Percentiles rank a stretch among this genome's conserved stretches.
These are phyloP conservation scores for Melanotaenia duboulayi DNA, from an alignment of 2,113 vertebrate species.

Conservation along the genomic window DNA sequence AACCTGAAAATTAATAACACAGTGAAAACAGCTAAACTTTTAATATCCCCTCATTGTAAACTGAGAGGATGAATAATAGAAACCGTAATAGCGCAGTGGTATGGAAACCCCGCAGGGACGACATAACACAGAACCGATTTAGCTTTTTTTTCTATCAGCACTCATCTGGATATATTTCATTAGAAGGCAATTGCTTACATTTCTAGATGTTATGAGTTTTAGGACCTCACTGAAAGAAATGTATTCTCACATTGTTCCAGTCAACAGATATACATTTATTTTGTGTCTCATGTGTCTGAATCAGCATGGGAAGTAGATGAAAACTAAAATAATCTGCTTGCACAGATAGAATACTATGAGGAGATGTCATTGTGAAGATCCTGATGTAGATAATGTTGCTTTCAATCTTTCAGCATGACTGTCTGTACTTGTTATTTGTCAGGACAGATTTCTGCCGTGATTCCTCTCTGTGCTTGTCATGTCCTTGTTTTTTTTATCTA, in stretches of 20 bases:
- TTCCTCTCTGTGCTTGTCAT: neutral
- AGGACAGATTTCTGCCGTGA: neutral
- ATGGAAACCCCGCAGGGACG: slow-evolving; percentile 46
- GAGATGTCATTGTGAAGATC: slow-evolving; percentile 9
- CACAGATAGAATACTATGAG: slow-evolving; percentile 5
- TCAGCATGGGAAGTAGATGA: slow-evolving; percentile 27
- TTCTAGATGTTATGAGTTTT: slow-evolving; percentile 56
- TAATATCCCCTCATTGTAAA: slow-evolving; percentile 48
- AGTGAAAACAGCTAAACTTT: slow-evolving; percentile 25
- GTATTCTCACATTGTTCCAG: slow-evolving; percentile 18
- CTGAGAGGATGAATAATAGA: slow-evolving; percentile 53
- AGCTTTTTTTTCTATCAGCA: slow-evolving; percentile 44
- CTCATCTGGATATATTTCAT: slow-evolving; percentile 65
- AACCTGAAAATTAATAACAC: slow-evolving; percentile 52
- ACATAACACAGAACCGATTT: slow-evolving; percentile 55
- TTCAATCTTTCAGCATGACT: slow-evolving; percentile 11
- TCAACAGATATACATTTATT: slow-evolving; percentile 39
- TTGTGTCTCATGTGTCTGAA: slow-evolving; percentile 29
- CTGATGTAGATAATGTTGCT: slow-evolving; percentile 2
- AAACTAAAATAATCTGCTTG: slow-evolving; percentile 25
- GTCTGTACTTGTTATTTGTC: neutral
- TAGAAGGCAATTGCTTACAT: slow-evolving; percentile 60
- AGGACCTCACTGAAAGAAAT: slow-evolving; percentile 21
- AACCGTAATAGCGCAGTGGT: slow-evolving; percentile 49
- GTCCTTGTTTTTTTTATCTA: slow-evolving; percentile 2